Base-by-base conservation (phyloP, 1,140 invertebrate genomes). In the Medauroidea extradentata region DNA sequence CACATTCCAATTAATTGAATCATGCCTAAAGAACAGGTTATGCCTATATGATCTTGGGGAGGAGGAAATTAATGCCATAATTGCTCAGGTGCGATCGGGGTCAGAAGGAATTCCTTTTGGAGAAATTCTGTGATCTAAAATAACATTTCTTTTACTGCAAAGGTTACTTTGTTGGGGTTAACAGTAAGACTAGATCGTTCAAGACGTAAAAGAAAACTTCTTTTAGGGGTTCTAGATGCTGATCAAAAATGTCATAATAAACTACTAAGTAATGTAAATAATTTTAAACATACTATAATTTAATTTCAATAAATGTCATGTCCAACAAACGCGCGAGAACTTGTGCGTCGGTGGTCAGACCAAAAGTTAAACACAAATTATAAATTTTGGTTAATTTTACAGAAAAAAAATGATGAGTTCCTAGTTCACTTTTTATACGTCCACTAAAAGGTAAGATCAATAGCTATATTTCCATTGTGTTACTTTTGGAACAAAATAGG, bases 221-320 rank as follows among this genome's bases (percentile, higher is more conserved):
- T 5, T 54, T 13, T 16, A 67, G 34, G 19, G 53, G 59, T 44
- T 61, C 24, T 21, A 60, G n/a, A 50, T 65, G 64, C 34, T 54
- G 43, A 24, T 65, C 64, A 27, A 53, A 63, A 38, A 21, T 56
- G 1, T 29, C 5, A 7, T 27, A 58, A 21, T 58, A 62, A 51
- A 63, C 59, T 41, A 69, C 59, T 24, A 67, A 61, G 52, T 73
- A 75, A 63, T 73, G 71, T 38, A 75, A 27, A 54, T 70, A 76
- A 29, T 44, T 23, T 8, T 49, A 44, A 1, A 29, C 18, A 29
- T 24, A 57, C 5, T 42, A 4, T n/a, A 39, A 53, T 14, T 38
- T 53, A 3, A 53, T 24, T 4, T 42, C 52, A 18, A 1, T 3
- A 21, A 53, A 42, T 1, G n/a, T n/a, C n/a, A 53, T 43, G 1